These are phyloP conservation scores for Tachysurus vachellii DNA, from an alignment of 2,113 vertebrate genomes.

Conservation along the genomic window DNA sequence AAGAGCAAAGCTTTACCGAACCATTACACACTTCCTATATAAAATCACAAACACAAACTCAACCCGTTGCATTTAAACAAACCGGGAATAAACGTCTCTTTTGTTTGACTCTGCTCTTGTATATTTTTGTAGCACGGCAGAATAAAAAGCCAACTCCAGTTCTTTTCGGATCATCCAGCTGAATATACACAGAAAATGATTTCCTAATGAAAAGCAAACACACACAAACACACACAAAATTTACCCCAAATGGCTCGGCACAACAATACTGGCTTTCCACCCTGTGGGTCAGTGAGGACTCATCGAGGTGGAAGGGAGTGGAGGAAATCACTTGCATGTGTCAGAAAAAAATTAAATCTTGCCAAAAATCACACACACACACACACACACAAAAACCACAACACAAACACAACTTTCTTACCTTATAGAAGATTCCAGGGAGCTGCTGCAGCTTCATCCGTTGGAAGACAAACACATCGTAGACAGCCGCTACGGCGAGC, in stretches of 20 bases:
- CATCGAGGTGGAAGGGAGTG: not conserved
- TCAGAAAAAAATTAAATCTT: constrained; percentile 26
- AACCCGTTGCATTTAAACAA: constrained; percentile 38
- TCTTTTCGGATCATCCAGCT: constrained; percentile 53
- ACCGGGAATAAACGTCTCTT: constrained; percentile 19
- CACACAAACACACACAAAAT: constrained; percentile 22
- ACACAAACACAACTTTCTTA: constrained; percentile 66
- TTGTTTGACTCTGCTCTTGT: constrained; percentile 39
- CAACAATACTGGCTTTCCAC: constrained; percentile 41
- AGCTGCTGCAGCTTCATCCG: constrained; percentile 84
- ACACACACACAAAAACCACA: constrained; percentile 14
- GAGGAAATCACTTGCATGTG: constrained; percentile 44
- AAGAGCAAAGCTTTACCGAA: not conserved
- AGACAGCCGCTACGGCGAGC: constrained; percentile 87
- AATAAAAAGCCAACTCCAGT: constrained; percentile 38
- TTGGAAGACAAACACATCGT: constrained; percentile 91
- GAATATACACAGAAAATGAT: constrained; percentile 54
- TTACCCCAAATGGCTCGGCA: constrained; percentile 15
- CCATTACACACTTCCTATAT: not conserved
- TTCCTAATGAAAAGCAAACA: constrained; percentile 58
- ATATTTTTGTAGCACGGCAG: constrained; percentile 40
- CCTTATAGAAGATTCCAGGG: constrained; percentile 83
- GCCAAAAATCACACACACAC: not conserved
- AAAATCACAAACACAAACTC: constrained; percentile 37
- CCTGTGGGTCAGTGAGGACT: constrained; percentile 17